These are phyloP conservation scores for Thunnus albacares DNA, from an alignment of 2,797 vertebrate species.

Conservation along the genomic window DNA sequence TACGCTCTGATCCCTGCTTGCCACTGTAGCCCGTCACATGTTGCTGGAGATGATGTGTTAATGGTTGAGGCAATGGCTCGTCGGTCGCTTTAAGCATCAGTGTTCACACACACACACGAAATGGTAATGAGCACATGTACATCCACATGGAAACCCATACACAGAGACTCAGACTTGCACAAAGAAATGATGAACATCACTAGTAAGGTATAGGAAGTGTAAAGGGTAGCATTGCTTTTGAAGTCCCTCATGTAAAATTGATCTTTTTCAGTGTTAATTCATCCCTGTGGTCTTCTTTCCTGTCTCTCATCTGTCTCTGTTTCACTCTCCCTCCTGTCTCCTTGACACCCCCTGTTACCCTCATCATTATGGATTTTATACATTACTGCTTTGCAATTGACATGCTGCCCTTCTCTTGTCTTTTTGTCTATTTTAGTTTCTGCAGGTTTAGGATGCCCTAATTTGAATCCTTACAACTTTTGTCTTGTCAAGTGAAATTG, in stretches of 20 bases:
- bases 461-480: neutral
- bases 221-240: neutral
- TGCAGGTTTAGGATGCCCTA: neutral
- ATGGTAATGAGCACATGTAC: neutral
- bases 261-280: conserved; percentile 27
- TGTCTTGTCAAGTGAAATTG: neutral
- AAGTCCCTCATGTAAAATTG: conserved; percentile 20
- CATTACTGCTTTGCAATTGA: conserved; percentile 6
- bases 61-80: conserved; percentile 24
- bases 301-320: conserved; percentile 11
- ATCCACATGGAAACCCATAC: neutral
- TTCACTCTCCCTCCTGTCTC: neutral
- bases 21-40: conserved; percentile 26
- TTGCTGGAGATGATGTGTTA: conserved; percentile 38
- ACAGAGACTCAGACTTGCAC: neutral
- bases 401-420: neutral
- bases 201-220: neutral
- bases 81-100: conserved; percentile 25
- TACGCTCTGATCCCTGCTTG: conserved; percentile 26
- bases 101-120: too few relatives aligned
- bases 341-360: neutral
- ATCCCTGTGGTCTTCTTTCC: conserved; percentile 21
- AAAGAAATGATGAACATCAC: conserved; percentile 1
- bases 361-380: conserved; percentile 16
- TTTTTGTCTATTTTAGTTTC: neutral